Evolutionary conservation across 1,140 invertebrate genomes (phyloP), one percentile per base, ranked within the genome.

Genomic region (Pachypeltis micranthus): DNA sequence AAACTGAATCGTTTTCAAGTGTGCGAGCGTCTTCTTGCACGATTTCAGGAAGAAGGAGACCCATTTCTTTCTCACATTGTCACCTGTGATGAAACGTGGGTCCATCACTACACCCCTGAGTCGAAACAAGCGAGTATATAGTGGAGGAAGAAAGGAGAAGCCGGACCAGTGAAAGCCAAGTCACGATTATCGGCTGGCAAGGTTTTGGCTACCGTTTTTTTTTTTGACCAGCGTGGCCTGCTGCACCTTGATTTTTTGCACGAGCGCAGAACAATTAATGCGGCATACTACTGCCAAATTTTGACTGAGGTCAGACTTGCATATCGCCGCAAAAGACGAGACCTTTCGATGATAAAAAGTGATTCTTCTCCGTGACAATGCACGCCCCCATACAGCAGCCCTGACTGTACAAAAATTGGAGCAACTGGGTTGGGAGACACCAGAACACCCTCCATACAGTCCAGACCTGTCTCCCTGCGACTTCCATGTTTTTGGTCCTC

Each of bases 331-430:
- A 47, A 24, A 67, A 61, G 61, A 28, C 61, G 62, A 26, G 21
- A 51, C 47, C 47, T 51, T 14, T 21, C 47, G 19, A 51, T 65
- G 63, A 65, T 34, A 55, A n/a, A 58, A 62, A 63, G 56, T 71
- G 26, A 60, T 68, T 54, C 61, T 70, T n/a, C 63, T 69, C 28
- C 73, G 74, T 63, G 75, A 76, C 69, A 77, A 74, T 65, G 71
- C 72, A 16, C 62, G 70, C 39, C 68, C 70, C 25, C 69, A 76
- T 62, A 59, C 65, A 63, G 63, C 66, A 34, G 21, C 58, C 44
- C 29, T 64, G 63, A 68, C 67, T 1, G 67, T 29, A 44, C 63
- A 67, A 21, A 69, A 69, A 67, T 65, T 72, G 39, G 27, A 57
- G 16, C 60, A 70, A 71, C 69, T 70, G n/a, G 54, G 56, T 55